Evolutionary conservation across 1,140 invertebrate species (phyloP).

Genomic region (Vollenhovia emeryi): DNA sequence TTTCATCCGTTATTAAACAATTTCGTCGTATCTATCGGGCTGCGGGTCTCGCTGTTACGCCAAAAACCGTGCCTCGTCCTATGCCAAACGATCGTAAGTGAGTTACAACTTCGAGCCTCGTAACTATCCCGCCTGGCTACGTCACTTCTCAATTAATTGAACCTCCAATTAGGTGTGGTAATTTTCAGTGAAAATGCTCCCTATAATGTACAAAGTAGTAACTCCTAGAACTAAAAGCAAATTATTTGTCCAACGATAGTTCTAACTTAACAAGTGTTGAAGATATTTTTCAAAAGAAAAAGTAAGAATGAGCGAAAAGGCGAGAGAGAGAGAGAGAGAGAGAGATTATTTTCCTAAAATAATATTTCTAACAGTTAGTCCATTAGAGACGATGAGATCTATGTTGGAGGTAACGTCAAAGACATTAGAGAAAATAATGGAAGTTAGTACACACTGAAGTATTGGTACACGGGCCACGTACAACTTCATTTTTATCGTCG

Average conservation of each 20-base stretch:
- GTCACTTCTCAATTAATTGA: conserved; percentile 13
- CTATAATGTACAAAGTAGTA: neutral
- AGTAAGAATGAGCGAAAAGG: too few relatives aligned
- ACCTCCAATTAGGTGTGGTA: conserved; percentile 9
- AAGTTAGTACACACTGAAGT: neutral
- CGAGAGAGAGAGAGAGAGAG: neutral
- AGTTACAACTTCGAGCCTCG: conserved; percentile 1
- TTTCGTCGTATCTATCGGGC: conserved; percentile 45
- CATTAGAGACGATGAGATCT: too few relatives aligned
- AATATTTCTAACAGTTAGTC: neutral
- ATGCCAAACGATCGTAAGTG: neutral
- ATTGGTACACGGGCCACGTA: neutral
- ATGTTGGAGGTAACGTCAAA: neutral
- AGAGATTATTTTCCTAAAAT: neutral
- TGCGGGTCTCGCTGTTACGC: neutral
- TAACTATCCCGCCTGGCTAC: neutral
- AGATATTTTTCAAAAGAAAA: neutral
- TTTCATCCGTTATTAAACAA: conserved; percentile 75
- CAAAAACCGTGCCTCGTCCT: conserved; percentile 11
- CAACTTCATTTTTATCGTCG: conserved; percentile 7
- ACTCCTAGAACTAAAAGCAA: neutral
- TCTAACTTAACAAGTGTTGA: neutral
- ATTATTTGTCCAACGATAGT: neutral
- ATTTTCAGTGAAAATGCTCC: neutral
- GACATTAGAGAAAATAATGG: neutral